Percentiles rank a stretch among this genome's conserved stretches.
Conservation (phyloP, 2,888 invertebrate genomes). For the Crossocerus cetratus region DNA sequence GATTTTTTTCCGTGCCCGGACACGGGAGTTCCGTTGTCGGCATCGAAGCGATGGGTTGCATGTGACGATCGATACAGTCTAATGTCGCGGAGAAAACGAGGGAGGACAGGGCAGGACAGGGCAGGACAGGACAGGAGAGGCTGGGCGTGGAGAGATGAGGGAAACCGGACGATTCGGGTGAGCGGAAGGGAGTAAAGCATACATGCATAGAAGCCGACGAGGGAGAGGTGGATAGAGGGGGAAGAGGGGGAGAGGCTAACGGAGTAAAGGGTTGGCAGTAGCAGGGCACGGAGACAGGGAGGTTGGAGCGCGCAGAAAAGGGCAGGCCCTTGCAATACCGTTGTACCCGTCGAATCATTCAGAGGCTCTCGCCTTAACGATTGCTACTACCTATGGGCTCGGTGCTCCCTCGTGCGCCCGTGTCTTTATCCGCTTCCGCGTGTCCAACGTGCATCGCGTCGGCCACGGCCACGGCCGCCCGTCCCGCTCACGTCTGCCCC, state of each 20-base stretch:
- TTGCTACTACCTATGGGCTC: slow-evolving; percentile 20
- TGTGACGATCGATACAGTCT: slow-evolving; percentile 56
- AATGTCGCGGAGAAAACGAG: slow-evolving; percentile 42
- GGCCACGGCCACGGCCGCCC: background rate
- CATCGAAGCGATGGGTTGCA: slow-evolving; percentile 36
- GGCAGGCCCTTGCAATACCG: background rate
- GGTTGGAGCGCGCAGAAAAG: too few relatives aligned
- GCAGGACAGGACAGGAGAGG: background rate
- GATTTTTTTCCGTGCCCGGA: too few relatives aligned
- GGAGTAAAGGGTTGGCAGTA: background rate
- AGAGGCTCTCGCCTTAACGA: slow-evolving; percentile 30
- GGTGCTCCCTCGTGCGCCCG: background rate
- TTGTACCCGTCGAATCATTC: slow-evolving; percentile 26
- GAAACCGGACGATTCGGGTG: background rate
- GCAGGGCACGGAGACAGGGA: background rate
- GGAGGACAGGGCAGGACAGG: background rate
- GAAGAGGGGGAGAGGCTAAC: slow-evolving; percentile 12
- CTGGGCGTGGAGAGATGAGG: background rate
- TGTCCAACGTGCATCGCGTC: background rate
- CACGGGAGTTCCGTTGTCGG: too few relatives aligned
- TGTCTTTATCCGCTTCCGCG: slow-evolving; percentile 21
- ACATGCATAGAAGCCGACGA: background rate
- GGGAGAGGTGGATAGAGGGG: background rate
- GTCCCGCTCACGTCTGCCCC: too few relatives aligned
- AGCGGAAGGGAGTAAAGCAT: too few relatives aligned